A percentile compares a stretch with the other conserved stretches of the same genome.
Evolutionary conservation across 2,888 invertebrate genomes (phyloP).

Genomic region (Parapristionchus giblindavisi): DNA sequence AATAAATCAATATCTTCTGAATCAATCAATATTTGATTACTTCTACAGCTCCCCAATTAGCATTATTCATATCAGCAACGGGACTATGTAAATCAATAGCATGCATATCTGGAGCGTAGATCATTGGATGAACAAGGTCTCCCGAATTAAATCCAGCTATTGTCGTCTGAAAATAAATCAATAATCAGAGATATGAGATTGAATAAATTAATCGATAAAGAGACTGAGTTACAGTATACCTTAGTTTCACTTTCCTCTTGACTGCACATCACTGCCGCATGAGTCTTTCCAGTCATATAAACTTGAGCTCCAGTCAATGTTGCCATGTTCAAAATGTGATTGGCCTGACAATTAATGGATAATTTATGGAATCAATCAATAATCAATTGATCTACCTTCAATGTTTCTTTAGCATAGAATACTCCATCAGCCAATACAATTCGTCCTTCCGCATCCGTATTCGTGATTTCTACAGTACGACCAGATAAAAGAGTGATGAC

Average conservation of each 20-base stretch:
- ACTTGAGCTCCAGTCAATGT: constrained; percentile 85
- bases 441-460: constrained; percentile 85
- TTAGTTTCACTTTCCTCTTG: constrained; percentile 68
- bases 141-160: constrained; percentile 80
- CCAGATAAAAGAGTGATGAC: constrained; percentile 87
- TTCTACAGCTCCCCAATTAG: constrained; percentile 67
- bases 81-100: constrained; percentile 81
- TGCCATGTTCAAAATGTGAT: constrained; percentile 82
- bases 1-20: not conserved
- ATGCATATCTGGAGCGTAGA: constrained; percentile 88
- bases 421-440: constrained; percentile 84
- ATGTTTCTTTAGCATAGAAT: constrained; percentile 52
- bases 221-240: constrained; percentile 60
- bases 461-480: constrained; percentile 87
- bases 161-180: constrained; percentile 8
- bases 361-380: not conserved
- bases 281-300: constrained; percentile 86
- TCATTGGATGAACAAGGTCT: constrained; percentile 84
- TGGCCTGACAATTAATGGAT: constrained; percentile 30
- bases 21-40: not conserved
- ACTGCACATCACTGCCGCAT: constrained; percentile 84
- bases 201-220: not conserved
- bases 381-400: constrained; percentile 38
- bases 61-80: constrained; percentile 91
- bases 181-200: not conserved